phyloP scores from a whole-genome alignment of 2,888 invertebrate species.

The Phrixothrix hirtus region DNA sequence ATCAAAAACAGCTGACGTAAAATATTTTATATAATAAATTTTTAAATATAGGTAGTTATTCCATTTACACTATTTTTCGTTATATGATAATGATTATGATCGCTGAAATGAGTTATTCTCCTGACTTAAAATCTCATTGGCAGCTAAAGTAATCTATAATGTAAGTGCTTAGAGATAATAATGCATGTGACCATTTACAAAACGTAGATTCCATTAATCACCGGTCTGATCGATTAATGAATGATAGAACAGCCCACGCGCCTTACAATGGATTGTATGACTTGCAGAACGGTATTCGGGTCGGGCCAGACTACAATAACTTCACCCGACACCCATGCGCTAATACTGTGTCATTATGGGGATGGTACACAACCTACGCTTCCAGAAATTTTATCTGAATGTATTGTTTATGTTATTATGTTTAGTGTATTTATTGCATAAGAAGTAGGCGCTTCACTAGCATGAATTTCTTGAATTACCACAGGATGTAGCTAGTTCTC shows the following conservation, averaged over 20 bases:
- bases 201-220: conserved; percentile 41
- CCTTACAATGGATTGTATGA: conserved; percentile 37
- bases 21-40: too few relatives aligned
- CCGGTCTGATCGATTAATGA: conserved; percentile 43
- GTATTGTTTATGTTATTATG: conserved; percentile 30
- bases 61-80: too few relatives aligned
- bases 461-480: too few relatives aligned
- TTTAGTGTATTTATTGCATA: conserved; percentile 13
- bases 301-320: conserved; percentile 43
- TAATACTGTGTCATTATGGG: conserved; percentile 43
- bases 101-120: too few relatives aligned
- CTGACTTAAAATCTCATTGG: too few relatives aligned
- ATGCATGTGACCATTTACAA: conserved; percentile 41
- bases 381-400: conserved; percentile 25
- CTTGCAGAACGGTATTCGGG: conserved; percentile 39
- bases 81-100: too few relatives aligned
- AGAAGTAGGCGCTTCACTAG: too few relatives aligned
- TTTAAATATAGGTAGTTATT: too few relatives aligned
- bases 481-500: too few relatives aligned
- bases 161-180: conserved; percentile 29
- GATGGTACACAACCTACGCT: conserved; percentile 38
- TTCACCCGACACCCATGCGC: conserved; percentile 41
- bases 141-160: conserved; percentile 31
- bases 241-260: conserved; percentile 39
- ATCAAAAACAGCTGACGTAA: too few relatives aligned